These are phyloP conservation scores for Morone saxatilis DNA, from an alignment of 2,113 vertebrate genomes.

Conservation along the genomic window DNA sequence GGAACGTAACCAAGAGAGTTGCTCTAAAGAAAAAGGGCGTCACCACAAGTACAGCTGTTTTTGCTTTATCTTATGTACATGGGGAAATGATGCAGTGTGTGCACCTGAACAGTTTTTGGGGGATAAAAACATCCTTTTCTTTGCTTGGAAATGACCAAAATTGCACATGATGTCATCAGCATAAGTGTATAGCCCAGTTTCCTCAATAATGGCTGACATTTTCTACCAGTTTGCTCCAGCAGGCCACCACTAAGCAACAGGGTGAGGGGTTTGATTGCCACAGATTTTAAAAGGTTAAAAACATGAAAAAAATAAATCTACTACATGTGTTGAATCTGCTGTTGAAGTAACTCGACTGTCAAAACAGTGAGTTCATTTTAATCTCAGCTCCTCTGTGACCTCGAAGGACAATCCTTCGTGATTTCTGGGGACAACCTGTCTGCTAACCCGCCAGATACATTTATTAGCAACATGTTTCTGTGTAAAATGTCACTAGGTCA, in stretches of 20 bases:
- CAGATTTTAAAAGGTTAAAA: background rate
- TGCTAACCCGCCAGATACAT: background rate
- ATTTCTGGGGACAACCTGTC: conserved; percentile 32
- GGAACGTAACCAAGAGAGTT: background rate
- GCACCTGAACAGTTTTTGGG: background rate
- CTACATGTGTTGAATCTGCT: background rate
- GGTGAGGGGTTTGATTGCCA: background rate
- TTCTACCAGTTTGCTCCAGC: background rate
- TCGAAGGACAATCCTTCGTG: conserved; percentile 26
- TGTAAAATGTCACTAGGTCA: background rate
- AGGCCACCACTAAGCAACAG: background rate
- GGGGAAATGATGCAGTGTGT: background rate
- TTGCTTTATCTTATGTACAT: too few relatives aligned
- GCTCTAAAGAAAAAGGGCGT: background rate
- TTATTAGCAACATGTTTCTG: background rate
- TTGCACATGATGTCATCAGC: background rate
- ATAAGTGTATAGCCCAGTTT: background rate
- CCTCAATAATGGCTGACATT: background rate
- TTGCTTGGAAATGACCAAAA: background rate
- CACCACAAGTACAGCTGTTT: background rate
- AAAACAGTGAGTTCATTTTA: conserved; percentile 32
- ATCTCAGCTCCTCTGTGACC: conserved; percentile 48
- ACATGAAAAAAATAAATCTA: background rate
- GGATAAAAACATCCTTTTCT: background rate
- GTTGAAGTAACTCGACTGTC: background rate